Percentiles rank a stretch among this genome's conserved stretches.
phyloP scores from a whole-genome alignment of 2,113 vertebrate species.

The Tricholaema leucomelas region DNA sequence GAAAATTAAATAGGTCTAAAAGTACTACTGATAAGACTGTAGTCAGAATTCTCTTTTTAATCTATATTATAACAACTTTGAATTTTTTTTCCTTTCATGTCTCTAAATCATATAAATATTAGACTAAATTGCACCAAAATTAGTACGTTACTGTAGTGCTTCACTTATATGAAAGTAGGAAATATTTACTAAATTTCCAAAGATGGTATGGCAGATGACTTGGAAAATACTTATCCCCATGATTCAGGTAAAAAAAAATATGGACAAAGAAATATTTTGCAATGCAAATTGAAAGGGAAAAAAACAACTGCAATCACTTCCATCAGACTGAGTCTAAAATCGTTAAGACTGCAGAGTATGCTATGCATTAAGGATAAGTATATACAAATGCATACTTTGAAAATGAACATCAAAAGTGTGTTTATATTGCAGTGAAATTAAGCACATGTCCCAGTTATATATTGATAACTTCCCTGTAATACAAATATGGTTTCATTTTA shows the following conservation, averaged over 20 bases:
- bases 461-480: slow-evolving; percentile 47
- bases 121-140: slow-evolving; percentile 33
- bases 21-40: slow-evolving; percentile 56
- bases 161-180: slow-evolving; percentile 1
- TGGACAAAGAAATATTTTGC: slow-evolving; percentile 39
- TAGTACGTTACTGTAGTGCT: neutral
- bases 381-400: slow-evolving; percentile 59
- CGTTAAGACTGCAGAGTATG: neutral
- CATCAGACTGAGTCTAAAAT: slow-evolving; percentile 36
- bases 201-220: neutral
- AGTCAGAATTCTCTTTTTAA: slow-evolving; percentile 55
- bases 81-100: slow-evolving; percentile 30
- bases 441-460: slow-evolving; percentile 36
- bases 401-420: slow-evolving; percentile 57
- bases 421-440: slow-evolving; percentile 58
- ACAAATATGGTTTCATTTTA: slow-evolving; percentile 1
- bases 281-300: slow-evolving; percentile 42
- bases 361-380: slow-evolving; percentile 51
- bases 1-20: slow-evolving; percentile 67
- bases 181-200: slow-evolving; percentile 37
- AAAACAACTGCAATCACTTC: neutral
- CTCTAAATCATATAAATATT: neutral
- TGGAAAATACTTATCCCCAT: neutral
- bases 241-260: slow-evolving; percentile 31
- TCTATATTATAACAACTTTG: slow-evolving; percentile 47